A percentile compares a stretch with the other conserved stretches of the same genome.
Evolutionary conservation across 1,140 invertebrate genomes (phyloP).

Genomic region (Lutraria rhynchaena): DNA sequence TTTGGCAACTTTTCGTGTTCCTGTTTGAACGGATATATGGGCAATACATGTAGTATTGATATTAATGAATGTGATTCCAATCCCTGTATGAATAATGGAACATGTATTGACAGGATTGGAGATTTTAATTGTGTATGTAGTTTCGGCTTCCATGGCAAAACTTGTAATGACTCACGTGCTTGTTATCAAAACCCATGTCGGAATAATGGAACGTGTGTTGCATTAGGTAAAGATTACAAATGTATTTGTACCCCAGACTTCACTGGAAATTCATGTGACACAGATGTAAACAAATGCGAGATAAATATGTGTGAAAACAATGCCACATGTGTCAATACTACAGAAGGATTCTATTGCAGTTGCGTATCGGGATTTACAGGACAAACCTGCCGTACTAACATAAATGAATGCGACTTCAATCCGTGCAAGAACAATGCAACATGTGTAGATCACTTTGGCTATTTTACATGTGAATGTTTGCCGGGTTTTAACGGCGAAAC

Average conservation of each 20-base stretch:
- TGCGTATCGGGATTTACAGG: slow-evolving; percentile 88
- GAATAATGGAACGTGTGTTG: neutral
- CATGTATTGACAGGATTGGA: slow-evolving; percentile 10
- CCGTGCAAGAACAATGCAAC: slow-evolving; percentile 68
- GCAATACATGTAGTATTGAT: slow-evolving; percentile 52
- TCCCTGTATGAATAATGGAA: slow-evolving; percentile 1
- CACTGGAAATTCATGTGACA: neutral
- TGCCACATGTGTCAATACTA: neutral
- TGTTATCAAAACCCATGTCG: neutral
- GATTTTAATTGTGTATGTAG: slow-evolving; percentile 84
- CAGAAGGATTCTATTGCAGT: slow-evolving; percentile 8
- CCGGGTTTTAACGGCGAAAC: slow-evolving; percentile 35
- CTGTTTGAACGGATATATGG: slow-evolving; percentile 45
- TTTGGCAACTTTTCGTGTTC: slow-evolving; percentile 20
- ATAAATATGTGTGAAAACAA: neutral
- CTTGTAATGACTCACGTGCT: slow-evolving; percentile 88
- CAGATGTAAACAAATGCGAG: neutral
- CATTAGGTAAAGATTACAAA: neutral
- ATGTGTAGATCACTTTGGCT: slow-evolving; percentile 42
- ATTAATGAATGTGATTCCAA: slow-evolving; percentile 83
- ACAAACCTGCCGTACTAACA: slow-evolving; percentile 3
- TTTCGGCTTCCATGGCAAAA: slow-evolving; percentile 93
- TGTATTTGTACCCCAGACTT: neutral
- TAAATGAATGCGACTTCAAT: slow-evolving; percentile 62
- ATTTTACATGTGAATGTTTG: slow-evolving; percentile 39